Base-by-base conservation (phyloP, 2,888 invertebrate genomes). In the Tholera decimalis region DNA sequence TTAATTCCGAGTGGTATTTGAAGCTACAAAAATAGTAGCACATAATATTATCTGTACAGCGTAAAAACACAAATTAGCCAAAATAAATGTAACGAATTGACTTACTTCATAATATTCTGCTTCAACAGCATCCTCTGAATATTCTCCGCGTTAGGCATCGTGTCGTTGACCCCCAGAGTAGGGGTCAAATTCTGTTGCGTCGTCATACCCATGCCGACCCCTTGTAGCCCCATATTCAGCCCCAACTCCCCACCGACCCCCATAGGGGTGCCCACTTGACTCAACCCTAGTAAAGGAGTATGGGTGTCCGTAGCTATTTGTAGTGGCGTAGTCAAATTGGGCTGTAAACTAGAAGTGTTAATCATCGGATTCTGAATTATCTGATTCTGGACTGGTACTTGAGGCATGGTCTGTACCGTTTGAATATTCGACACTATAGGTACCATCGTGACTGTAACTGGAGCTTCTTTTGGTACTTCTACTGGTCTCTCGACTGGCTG, bases 101-200 rank as follows among this genome's bases (percentile, higher is more conserved):
- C 93, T 92, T 35, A 96, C 96, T 94, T 95, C 88, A 95, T 94
- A 73, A 95, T 94, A 81, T 95, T 95, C 83, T 96, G 96, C 59
- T 95, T 95, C 59, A 95, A 82, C 77, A 96, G 81, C 95, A 96
- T 95, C 84, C 95, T 86, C 82, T 95, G 95, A 44, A 95, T 92
- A 72, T 95, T 95, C 74, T 96, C 95, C 1, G 93, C 89, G 67
- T 93, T 94, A 20, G 92, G 89, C 83, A 90, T 46, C 9, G 86
- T 61, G 15, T 91, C 91, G 0, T 61, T 79, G 11, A 82, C 77
- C 8, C 75, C 86, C 1, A 93, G 92, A 3, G 89, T 89, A 2
- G 91, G 89, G 15, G 90, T 89, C 63, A 89, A 60, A 2, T 83
- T 82, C 44, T 86, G 88, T 69, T 86, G 90, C 47, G 80, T 77